These are phyloP conservation scores for Chaetoderma sp. DNA, from an alignment of 2,888 invertebrate species.

Conservation along the genomic window DNA sequence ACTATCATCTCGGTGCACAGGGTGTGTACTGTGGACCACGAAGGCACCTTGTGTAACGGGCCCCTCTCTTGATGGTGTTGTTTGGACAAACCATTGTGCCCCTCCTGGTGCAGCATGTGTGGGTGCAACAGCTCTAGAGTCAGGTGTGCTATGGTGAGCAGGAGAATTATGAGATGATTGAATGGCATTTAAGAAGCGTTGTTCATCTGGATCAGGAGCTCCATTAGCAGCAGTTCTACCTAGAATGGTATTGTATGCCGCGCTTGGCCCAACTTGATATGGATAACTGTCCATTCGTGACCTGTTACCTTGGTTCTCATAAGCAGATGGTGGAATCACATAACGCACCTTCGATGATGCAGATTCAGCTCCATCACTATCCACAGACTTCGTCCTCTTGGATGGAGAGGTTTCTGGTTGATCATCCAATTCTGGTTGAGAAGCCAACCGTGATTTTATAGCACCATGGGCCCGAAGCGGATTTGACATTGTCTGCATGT, in stretches of 20 bases:
- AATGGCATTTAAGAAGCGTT: neutral
- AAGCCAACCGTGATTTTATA: constrained; percentile 33
- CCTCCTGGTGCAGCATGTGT: constrained; percentile 37
- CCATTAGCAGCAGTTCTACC: neutral
- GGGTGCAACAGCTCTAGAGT: no score
- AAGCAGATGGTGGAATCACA: neutral
- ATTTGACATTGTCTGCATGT: constrained; percentile 28
- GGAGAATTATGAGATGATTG: neutral
- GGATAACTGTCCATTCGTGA: neutral
- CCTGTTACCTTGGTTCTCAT: neutral
- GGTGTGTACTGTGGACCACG: constrained; percentile 32
- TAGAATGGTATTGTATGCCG: neutral
- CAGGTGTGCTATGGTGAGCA: no score
- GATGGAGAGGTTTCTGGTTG: constrained; percentile 42
- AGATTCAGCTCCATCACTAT: neutral
- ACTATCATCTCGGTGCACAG: no score
- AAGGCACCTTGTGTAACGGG: constrained; percentile 43
- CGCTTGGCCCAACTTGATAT: neutral
- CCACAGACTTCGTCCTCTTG: constrained; percentile 40
- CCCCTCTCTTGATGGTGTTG: constrained; percentile 45
- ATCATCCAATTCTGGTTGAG: constrained; percentile 24
- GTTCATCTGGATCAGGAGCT: neutral
- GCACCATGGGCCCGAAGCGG: constrained; percentile 33
- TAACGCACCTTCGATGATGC: neutral
- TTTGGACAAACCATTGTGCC: constrained; percentile 52